Base-by-base conservation (phyloP, 2,113 vertebrate genomes). In the Phoxinus phoxinus region DNA sequence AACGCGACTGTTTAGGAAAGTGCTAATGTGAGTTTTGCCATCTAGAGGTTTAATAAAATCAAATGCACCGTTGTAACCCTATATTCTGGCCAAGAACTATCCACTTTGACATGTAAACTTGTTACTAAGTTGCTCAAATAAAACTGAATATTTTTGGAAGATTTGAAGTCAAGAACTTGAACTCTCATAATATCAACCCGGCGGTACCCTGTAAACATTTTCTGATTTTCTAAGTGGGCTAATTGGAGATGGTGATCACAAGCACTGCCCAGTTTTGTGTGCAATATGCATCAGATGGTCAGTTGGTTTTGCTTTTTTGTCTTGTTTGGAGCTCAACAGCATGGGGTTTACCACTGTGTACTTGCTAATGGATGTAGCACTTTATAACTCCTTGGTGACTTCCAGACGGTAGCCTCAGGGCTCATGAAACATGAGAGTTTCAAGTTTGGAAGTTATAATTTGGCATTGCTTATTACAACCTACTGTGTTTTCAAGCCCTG, bases 311-410 rank as follows among this genome's bases (percentile, higher is more conserved):
- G 1, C 6, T 51, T 48, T 75, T 30, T 79, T 41, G 13, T 61
- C 35, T 0, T 59, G 61, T 79, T 17, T 37, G 30, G 17, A n/a
- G 53, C 23, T 59, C 23, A 13, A 3, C 30, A 35, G 6, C 53
- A 25, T 13, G 32, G 7, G 32, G 13, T 56, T 56, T 21, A 80
- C n/a, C 13, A 9, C 58, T 61, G 13, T 59, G 37, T 61, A 27
- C n/a, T 80, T 80, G 58, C 15, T 63, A 80, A 63, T 63, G 77
- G 56, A 63, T 80, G 58, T 46, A 21, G 58, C 58, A 80, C 58
- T 63, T 80, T 19, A 44, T 44, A 80, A 80, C 56, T 79, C 77
- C 23, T n/a, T 3, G n/a, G n/a, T 44, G 37, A 61, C 58, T 61
- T 80, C 6, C 12, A 23, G 19, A 11, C 11, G 6, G 21, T 27